A percentile compares a stretch with the other conserved stretches of the same genome.
These are phyloP conservation scores for Diabrotica virgifera DNA, from an alignment of 1,140 invertebrate genomes.

Conservation along the genomic window DNA sequence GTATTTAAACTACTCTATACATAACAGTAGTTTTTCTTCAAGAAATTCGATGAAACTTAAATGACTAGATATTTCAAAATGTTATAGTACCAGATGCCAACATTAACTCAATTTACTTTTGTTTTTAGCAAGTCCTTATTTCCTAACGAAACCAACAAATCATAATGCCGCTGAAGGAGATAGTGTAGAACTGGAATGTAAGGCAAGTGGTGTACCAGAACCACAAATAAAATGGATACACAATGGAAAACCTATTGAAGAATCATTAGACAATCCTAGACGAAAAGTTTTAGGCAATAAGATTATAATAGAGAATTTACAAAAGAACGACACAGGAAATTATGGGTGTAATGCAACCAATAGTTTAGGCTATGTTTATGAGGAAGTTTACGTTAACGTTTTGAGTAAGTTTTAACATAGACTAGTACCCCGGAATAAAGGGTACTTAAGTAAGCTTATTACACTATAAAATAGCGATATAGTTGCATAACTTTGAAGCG, in stretches of 20 bases:
- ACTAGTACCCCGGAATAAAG: too few species aligned
- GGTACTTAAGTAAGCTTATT: too few species aligned
- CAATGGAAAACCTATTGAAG: conserved; percentile 86
- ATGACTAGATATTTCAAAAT: too few species aligned
- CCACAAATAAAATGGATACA: conserved; percentile 95
- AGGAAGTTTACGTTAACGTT: conserved; percentile 97
- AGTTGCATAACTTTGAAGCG: too few species aligned
- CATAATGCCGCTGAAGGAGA: conserved; percentile 91
- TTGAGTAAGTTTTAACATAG: conserved; percentile 56
- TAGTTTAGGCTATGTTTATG: conserved; percentile 94
- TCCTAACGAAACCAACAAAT: conserved; percentile 86
- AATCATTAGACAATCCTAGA: conserved; percentile 72
- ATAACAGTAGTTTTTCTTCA: too few species aligned
- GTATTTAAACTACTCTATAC: too few species aligned
- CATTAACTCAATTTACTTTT: too few species aligned
- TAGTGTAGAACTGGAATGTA: conserved; percentile 81
- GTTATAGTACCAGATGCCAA: too few species aligned
- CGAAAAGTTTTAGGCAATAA: conserved; percentile 66
- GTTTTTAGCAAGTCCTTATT: conserved; percentile 80
- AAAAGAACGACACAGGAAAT: conserved; percentile 91
- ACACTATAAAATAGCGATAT: too few species aligned
- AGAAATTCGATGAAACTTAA: too few species aligned
- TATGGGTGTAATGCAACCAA: conserved; percentile 99
- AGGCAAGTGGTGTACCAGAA: conserved; percentile 81
- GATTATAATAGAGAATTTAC: conserved; percentile 79